phyloP scores from a whole-genome alignment of 37 sponge, comb jelly and placozoan genomes.

The Beroe ovata region DNA sequence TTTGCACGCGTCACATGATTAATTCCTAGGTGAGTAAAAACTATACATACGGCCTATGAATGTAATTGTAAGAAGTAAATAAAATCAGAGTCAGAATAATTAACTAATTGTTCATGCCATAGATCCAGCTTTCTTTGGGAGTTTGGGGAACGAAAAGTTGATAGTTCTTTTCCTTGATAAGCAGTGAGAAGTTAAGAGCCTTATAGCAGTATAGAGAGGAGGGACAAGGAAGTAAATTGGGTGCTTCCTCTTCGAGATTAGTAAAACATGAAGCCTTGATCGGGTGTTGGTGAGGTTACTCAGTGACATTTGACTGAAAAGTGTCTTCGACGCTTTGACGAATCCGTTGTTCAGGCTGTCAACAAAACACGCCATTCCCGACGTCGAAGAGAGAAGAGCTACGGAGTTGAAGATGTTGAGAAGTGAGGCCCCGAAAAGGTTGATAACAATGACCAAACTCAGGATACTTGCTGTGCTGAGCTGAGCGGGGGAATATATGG shows the following conservation, averaged over 20 bases:
- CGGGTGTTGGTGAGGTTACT: not conserved
- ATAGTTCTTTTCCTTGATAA: slow-evolving; percentile 26
- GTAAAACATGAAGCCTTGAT: slow-evolving; percentile 10
- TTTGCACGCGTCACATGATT: too few species aligned
- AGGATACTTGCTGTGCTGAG: not conserved
- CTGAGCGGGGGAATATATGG: too few species aligned
- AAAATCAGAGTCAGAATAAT: too few species aligned
- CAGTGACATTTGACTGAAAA: not conserved
- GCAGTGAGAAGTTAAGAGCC: not conserved
- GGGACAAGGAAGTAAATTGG: slow-evolving; percentile 19
- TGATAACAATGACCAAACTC: not conserved
- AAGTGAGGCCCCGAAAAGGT: slow-evolving; percentile 29
- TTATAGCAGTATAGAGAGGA: slow-evolving; percentile 1
- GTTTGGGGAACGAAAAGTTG: not conserved
- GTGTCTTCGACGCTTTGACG: not conserved
- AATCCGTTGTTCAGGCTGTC: slow-evolving; percentile 13
- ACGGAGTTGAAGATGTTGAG: slow-evolving; percentile 55
- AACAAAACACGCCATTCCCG: slow-evolving; percentile 8
- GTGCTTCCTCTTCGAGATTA: slow-evolving; percentile 32
- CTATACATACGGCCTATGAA: too few species aligned
- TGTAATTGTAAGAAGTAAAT: too few species aligned
- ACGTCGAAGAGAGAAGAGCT: slow-evolving; percentile 34
- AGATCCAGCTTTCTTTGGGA: slow-evolving; percentile 3
- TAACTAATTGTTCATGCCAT: too few species aligned
- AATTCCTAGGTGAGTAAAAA: too few species aligned